phyloP scores from a whole-genome alignment of 2,113 vertebrate species.

The Embiotoca jacksoni region DNA sequence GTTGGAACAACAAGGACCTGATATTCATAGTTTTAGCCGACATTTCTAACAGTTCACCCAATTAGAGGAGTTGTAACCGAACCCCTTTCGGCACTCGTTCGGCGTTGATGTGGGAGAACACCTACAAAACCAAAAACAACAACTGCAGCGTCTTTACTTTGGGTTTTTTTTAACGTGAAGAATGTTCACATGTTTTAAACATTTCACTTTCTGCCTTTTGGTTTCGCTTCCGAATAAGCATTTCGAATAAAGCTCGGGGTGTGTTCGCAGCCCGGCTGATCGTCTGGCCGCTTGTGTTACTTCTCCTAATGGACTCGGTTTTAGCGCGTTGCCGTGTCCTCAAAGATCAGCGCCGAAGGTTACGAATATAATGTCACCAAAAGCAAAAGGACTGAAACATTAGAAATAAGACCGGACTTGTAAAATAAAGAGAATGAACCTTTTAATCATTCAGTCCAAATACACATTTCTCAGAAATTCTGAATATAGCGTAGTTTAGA shows the following conservation, averaged over 20 bases:
- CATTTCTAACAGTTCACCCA: too few relatives aligned
- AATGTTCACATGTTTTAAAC: neutral
- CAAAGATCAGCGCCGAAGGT: neutral
- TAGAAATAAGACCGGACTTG: too few relatives aligned
- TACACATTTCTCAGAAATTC: too few relatives aligned
- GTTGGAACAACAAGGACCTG: neutral
- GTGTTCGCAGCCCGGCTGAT: neutral
- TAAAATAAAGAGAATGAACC: too few relatives aligned
- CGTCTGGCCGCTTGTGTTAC: slow-evolving; percentile 1
- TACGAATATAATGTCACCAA: neutral
- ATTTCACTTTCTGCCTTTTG: slow-evolving; percentile 19
- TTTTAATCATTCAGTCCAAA: too few relatives aligned
- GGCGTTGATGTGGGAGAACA: too few relatives aligned
- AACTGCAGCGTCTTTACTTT: neutral
- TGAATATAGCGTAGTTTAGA: neutral
- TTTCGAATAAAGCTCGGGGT: slow-evolving; percentile 15
- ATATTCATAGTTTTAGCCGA: neutral
- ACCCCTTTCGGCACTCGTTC: too few relatives aligned
- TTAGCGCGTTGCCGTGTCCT: neutral
- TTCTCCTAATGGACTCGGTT: slow-evolving; percentile 21
- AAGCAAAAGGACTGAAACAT: neutral
- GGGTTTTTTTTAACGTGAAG: neutral
- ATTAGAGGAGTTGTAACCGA: too few relatives aligned
- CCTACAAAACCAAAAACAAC: neutral
- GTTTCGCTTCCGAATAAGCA: slow-evolving; percentile 44